A percentile compares a stretch with the other conserved stretches of the same genome.
phyloP scores from a whole-genome alignment of 2,888 invertebrate genomes.

The Germaria angustata region DNA sequence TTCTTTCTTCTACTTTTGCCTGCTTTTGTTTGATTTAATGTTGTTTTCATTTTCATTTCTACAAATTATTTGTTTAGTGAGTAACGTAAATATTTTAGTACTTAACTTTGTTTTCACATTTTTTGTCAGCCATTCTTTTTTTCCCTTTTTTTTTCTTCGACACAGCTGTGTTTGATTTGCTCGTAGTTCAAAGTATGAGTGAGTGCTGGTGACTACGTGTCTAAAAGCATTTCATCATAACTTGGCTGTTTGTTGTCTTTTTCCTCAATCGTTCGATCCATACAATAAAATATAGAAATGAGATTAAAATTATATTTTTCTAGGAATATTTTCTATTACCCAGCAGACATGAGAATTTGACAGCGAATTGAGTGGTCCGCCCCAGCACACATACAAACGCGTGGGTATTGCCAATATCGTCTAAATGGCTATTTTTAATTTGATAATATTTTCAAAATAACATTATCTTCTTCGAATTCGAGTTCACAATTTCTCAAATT shows the following conservation, averaged over 20 bases:
- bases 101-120: constrained; percentile 43
- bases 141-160: constrained; percentile 13
- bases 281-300: too few species aligned
- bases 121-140: constrained; percentile 4
- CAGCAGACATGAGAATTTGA: too few species aligned
- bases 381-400: too few species aligned
- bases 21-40: not conserved
- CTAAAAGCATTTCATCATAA: constrained; percentile 64
- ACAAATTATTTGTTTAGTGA: constrained; percentile 58
- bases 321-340: too few species aligned
- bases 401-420: too few species aligned
- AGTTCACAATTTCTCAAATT: too few species aligned
- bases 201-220: constrained; percentile 66
- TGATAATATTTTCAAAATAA: too few species aligned
- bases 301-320: too few species aligned
- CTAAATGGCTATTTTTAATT: too few species aligned
- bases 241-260: constrained; percentile 24
- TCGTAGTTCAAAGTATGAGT: constrained; percentile 33
- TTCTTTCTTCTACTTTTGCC: too few species aligned
- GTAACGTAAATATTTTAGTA: constrained; percentile 57
- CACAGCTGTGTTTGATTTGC: constrained; percentile 61
- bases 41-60: constrained; percentile 46
- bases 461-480: too few species aligned
- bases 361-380: too few species aligned
- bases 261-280: constrained; percentile 1